Base-by-base conservation (phyloP, 1,140 invertebrate genomes). In the Caenorhabditis inopinata region DNA sequence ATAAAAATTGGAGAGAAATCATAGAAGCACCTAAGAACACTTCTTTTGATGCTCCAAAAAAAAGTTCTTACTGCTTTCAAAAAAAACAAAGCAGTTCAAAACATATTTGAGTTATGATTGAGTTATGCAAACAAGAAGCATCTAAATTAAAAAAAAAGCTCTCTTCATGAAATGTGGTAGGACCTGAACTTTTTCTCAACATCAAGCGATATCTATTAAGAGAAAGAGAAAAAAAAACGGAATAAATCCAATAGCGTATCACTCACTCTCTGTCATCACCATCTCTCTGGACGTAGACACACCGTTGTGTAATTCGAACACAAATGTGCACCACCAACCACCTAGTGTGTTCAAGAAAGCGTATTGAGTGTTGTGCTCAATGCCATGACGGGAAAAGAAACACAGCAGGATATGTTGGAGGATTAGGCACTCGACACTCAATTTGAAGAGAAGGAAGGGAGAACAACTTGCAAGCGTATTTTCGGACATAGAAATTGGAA, bases 381-480 rank as follows among this genome's bases (percentile, higher is more conserved):
- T 68, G 32, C 58, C 29, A 68, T 16, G 58, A n/a, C 53, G n/a
- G 32, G 38, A 68, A 68, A 68, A 38, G 32, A 32, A 68, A 68
- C n/a, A 68, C 58, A 68, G 32, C 23, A 21, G 11, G 58, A 68
- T 21, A 38, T 21, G n/a, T 7, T 32, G 27, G 58, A 68, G 58
- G 58, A 68, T 68, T 68, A 68, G 58, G 32, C 32, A 18, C 32
- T 68, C 58, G 58, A 68, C 58, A 68, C 58, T 68, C 38, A 68
- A 68, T 68, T 68, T 68, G 32, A 32, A 18, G 21, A 38, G 58
- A 18, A 5, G 58, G n/a, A 35, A 14, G 38, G 58, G 25, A 68
- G 38, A 68, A 68, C 29, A 38, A 38, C 58, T 42, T 68, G 58
- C 58, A 21, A 58, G 38, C 27, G 5, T 5, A 21, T 68, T 12